Evolutionary conservation across 2,113 vertebrate species (phyloP).

Genomic region (Tupaia tana): DNA sequence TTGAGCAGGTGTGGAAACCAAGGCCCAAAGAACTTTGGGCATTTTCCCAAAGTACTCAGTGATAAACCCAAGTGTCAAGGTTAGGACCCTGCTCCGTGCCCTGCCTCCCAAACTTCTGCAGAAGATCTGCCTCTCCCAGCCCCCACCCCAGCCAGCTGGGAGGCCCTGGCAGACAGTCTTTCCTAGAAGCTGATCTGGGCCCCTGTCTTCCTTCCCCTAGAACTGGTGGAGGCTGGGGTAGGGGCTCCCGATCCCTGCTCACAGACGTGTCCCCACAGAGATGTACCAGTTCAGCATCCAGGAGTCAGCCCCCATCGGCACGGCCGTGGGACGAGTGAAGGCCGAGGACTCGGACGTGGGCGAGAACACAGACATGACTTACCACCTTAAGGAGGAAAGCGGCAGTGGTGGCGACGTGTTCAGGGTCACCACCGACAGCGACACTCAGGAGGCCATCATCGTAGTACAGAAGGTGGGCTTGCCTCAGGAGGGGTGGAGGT

Average conservation of each 20-base stretch:
- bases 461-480: constrained; percentile 83
- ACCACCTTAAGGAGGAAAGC: constrained; percentile 94
- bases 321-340: constrained; percentile 93
- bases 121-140: neutral
- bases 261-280: constrained; percentile 85
- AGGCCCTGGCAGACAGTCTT: neutral
- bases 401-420: constrained; percentile 88
- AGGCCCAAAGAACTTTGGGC: neutral
- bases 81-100: neutral
- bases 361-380: constrained; percentile 98
- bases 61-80: neutral
- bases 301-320: constrained; percentile 92
- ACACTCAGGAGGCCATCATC: constrained; percentile 96
- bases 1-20: neutral
- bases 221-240: neutral
- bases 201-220: neutral
- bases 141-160: neutral
- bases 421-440: constrained; percentile 93
- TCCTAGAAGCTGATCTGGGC: neutral
- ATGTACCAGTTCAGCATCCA: constrained; percentile 97
- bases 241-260: neutral
- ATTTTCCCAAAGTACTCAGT: neutral
- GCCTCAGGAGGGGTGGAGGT: neutral
- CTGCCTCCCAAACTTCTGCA: neutral
- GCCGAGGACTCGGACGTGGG: constrained; percentile 96